phyloP scores from a whole-genome alignment of 2,888 invertebrate genomes.

The Drosophila picticornis region DNA sequence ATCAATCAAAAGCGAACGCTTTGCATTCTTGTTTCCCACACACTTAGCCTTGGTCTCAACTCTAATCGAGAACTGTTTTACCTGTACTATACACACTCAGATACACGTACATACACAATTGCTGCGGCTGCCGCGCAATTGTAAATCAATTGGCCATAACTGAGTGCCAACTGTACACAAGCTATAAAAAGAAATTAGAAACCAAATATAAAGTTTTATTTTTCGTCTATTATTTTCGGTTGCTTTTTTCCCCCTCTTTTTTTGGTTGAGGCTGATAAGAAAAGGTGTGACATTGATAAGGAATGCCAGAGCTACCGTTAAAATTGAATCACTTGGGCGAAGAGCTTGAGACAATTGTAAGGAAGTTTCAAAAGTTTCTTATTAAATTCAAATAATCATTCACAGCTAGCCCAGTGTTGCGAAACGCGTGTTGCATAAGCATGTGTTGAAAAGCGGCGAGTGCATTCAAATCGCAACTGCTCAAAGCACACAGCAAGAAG shows the following conservation, averaged over 20 bases:
- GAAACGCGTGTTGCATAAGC: slow-evolving; percentile 32
- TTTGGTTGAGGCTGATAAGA: slow-evolving; percentile 55
- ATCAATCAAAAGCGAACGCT: slow-evolving; percentile 51
- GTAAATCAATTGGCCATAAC: slow-evolving; percentile 59
- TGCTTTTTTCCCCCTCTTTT: not conserved
- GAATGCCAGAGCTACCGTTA: slow-evolving; percentile 61
- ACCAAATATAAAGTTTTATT: slow-evolving; percentile 30
- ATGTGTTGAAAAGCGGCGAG: slow-evolving; percentile 48
- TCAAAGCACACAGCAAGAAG: not conserved
- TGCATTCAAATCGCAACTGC: slow-evolving; percentile 2
- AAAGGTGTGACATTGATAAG: slow-evolving; percentile 63
- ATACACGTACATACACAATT: slow-evolving; percentile 9
- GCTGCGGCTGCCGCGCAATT: slow-evolving; percentile 45
- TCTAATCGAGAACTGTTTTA: slow-evolving; percentile 32
- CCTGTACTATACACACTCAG: not conserved
- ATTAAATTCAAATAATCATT: slow-evolving; percentile 54
- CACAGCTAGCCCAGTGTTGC: slow-evolving; percentile 67
- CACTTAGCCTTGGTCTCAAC: slow-evolving; percentile 26
- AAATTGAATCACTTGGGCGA: slow-evolving; percentile 61
- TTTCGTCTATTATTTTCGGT: not conserved
- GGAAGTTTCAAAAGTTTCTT: slow-evolving; percentile 15
- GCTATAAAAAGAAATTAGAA: slow-evolving; percentile 54
- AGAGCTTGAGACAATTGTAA: slow-evolving; percentile 36
- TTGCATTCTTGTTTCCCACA: slow-evolving; percentile 62
- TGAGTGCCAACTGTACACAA: slow-evolving; percentile 60